phyloP scores from a whole-genome alignment of 2,797 vertebrate species.

The Hylomyscus alleni region DNA sequence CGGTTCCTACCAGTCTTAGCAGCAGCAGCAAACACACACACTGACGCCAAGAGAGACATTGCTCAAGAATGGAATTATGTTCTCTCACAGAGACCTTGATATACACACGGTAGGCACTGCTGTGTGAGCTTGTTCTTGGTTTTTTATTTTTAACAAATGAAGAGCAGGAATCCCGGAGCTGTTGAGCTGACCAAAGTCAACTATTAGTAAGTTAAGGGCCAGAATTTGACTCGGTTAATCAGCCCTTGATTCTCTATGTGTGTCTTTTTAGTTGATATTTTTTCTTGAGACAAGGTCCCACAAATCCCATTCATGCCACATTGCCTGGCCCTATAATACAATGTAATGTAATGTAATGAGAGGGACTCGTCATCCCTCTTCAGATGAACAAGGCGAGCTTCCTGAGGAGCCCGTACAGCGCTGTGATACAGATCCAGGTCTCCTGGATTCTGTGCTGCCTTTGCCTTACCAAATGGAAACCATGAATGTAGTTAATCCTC shows the following conservation, averaged over 20 bases:
- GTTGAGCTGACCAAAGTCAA: not conserved
- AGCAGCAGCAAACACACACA: not conserved
- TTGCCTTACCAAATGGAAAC: slow-evolving; percentile 3
- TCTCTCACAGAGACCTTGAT: not conserved
- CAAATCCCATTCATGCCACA: not conserved
- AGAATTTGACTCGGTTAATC: not conserved
- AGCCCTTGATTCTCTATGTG: not conserved
- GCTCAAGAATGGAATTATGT: not conserved
- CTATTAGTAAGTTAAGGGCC: slow-evolving; percentile 1
- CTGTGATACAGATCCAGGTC: not conserved
- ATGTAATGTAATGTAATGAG: too few species aligned
- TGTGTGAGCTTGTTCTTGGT: not conserved
- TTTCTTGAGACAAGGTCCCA: not conserved
- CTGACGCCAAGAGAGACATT: not conserved
- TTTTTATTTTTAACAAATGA: not conserved
- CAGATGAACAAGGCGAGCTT: slow-evolving; percentile 16
- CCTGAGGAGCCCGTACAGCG: not conserved
- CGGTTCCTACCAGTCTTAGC: not conserved
- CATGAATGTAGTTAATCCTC: not conserved
- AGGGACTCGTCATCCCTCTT: slow-evolving; percentile 5
- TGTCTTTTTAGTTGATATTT: not conserved
- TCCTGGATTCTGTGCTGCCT: not conserved
- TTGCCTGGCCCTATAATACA: not conserved
- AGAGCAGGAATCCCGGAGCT: not conserved
- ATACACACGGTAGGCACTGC: not conserved